These are phyloP conservation scores for Nomia melanderi DNA, from an alignment of 1,140 invertebrate genomes.

Conservation along the genomic window DNA sequence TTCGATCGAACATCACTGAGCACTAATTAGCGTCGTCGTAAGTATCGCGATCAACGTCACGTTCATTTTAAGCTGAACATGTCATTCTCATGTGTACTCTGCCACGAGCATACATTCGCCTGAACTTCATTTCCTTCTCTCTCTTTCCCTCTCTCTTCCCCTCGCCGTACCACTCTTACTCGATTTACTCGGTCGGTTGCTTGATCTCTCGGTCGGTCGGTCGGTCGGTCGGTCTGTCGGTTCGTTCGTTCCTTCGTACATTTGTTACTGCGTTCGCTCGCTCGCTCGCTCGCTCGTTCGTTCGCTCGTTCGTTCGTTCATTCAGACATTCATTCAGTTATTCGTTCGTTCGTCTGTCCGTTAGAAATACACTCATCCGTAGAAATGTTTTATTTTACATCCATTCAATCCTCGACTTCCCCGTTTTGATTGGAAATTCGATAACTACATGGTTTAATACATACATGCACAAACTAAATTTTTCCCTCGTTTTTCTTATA, in stretches of 20 bases:
- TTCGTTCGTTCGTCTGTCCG: neutral
- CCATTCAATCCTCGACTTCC: too few relatives aligned
- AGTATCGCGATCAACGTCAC: conserved; percentile 29
- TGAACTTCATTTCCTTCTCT: conserved; percentile 41
- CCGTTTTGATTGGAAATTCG: too few relatives aligned
- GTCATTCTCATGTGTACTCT: conserved; percentile 44
- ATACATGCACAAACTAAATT: neutral
- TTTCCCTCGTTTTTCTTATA: neutral
- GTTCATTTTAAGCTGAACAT: conserved; percentile 28
- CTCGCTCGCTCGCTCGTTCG: neutral
- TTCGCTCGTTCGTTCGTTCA: neutral
- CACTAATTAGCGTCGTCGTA: conserved; percentile 22
- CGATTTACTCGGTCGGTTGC: conserved; percentile 14
- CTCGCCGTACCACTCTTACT: conserved; percentile 20
- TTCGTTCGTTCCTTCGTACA: neutral
- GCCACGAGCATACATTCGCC: conserved; percentile 21
- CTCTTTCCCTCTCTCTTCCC: conserved; percentile 19
- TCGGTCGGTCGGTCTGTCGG: conserved; percentile 15
- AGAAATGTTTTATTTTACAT: too few relatives aligned
- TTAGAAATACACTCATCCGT: too few relatives aligned
- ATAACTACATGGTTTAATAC: too few relatives aligned
- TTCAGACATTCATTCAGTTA: neutral
- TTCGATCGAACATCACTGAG: neutral
- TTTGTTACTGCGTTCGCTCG: too few relatives aligned
- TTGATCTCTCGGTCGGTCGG: conserved; percentile 2